Evolutionary conservation across 35 echinoderm and acorn worm species (phyloP), one percentile per base, ranked within the genome.

Genomic region (Amphiura filiformis): DNA sequence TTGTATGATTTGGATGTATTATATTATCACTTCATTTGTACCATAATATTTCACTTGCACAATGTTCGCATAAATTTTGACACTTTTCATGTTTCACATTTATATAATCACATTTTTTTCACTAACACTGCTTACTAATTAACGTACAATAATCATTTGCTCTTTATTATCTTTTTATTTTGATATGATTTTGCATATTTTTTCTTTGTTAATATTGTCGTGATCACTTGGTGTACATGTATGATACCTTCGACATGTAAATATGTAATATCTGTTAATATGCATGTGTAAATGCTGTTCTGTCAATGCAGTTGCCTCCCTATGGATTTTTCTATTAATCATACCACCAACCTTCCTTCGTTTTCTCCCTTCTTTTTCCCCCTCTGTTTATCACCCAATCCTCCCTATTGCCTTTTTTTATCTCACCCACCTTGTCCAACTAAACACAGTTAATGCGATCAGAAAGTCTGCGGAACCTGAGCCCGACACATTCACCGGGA

Each of bases 271-370:
- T 17, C 41, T 47, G 41, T 47, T 47, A 9, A 9, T 47, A 47
- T 47, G 41, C 41, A 47, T 47, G 41, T 47, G 61, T 70, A 30
- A 5, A n/a, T 70, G 26, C 2, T 70, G 61, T 70, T 70, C 61
- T 70, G 61, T 30, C 61, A 26, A 70, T 70, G 61, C 84, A 92
- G 90, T 81, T 92, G 35, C 90, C 90, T 23, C 78, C 79, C 41
- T 92, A 92, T 87, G 90, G 90, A 23, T 92, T 92, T 70, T 92
- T 92, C 80, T 92, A 92, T 81, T 92, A 87, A 88, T 81, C 31
- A 52, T 36, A 31, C 40, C 40, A 39, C 87, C 85, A 13, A 31
- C 61, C 61, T 14, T 76, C 86, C 35, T 52, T 36, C 33, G 15
- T 32, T 52, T 52, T 31, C 42, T 26, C 41, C 44, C 34, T 31